These are phyloP conservation scores for Sebastes reedi DNA, from an alignment of 2,797 vertebrate species.

Conservation along the genomic window DNA sequence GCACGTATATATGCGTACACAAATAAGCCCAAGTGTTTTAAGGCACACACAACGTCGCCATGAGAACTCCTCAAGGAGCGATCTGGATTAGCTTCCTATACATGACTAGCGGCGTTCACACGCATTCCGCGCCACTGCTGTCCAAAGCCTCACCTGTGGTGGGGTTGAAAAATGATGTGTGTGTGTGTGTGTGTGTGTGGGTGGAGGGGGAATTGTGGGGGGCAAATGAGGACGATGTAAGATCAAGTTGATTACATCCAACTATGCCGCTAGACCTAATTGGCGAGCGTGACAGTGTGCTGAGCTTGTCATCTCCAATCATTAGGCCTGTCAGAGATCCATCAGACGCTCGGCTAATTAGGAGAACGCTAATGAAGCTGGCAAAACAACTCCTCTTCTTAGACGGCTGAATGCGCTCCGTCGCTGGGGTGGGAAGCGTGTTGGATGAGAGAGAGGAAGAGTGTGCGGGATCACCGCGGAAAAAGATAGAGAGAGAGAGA, in stretches of 20 bases:
- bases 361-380: conserved; percentile 99
- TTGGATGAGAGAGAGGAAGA: not conserved
- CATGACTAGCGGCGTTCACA: not conserved
- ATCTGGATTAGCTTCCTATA: not conserved
- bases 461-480: not conserved
- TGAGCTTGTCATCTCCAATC: conserved; percentile 99
- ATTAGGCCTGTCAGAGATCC: conserved; percentile 99
- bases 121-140: not conserved
- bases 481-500: not conserved
- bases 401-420: conserved; percentile 62
- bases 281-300: conserved; percentile 97
- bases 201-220: accelerated
- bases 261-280: conserved; percentile 96
- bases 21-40: not conserved
- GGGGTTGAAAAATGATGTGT: conserved; percentile 77
- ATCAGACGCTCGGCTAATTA: conserved; percentile 99
- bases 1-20: not conserved
- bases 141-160: conserved; percentile 91
- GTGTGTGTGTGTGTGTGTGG: no score
- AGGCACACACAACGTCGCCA: not conserved
- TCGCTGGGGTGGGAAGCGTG: conserved; percentile 19
- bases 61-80: not conserved
- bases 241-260: conserved; percentile 99
- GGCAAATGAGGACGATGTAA: conserved; percentile 81
- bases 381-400: conserved; percentile 99